Conservation (phyloP, 2,888 invertebrate species). For the Camponotus fellah region DNA sequence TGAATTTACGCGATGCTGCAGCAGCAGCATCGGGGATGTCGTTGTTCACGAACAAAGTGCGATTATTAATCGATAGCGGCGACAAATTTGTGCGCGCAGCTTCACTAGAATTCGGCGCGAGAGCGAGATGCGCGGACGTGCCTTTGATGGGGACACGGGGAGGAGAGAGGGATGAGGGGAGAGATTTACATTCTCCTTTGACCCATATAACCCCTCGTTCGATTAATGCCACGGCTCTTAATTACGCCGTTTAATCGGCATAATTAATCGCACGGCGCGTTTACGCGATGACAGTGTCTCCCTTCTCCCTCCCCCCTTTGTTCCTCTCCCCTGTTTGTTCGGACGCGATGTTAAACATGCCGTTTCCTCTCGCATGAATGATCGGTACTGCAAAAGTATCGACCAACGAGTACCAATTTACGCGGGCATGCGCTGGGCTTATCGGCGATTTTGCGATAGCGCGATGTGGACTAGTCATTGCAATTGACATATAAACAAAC, state of each 20-base stretch:
- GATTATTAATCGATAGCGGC: slow-evolving; percentile 63
- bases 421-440: background rate
- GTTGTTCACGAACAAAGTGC: slow-evolving; percentile 51
- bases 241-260: slow-evolving; percentile 49
- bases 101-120: background rate
- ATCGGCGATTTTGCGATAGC: background rate
- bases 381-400: slow-evolving; percentile 32
- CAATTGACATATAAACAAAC: background rate
- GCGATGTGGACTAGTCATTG: background rate
- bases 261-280: slow-evolving; percentile 44
- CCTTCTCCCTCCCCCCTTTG: slow-evolving; percentile 16
- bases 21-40: slow-evolving; percentile 3
- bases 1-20: slow-evolving; percentile 53
- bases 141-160: slow-evolving; percentile 4
- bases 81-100: slow-evolving; percentile 39
- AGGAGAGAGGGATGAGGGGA: too few relatives aligned
- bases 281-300: background rate
- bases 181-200: slow-evolving; percentile 40
- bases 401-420: slow-evolving; percentile 18
- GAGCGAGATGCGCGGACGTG: slow-evolving; percentile 43
- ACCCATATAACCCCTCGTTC: slow-evolving; percentile 43
- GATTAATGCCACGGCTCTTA: slow-evolving; percentile 50
- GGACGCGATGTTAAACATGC: slow-evolving; percentile 25
- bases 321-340: slow-evolving; percentile 14
- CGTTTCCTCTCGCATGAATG: slow-evolving; percentile 23